Evolutionary conservation across 1,140 invertebrate species (phyloP), one percentile per base, ranked within the genome.

Genomic region (Adelges cooleyi): DNA sequence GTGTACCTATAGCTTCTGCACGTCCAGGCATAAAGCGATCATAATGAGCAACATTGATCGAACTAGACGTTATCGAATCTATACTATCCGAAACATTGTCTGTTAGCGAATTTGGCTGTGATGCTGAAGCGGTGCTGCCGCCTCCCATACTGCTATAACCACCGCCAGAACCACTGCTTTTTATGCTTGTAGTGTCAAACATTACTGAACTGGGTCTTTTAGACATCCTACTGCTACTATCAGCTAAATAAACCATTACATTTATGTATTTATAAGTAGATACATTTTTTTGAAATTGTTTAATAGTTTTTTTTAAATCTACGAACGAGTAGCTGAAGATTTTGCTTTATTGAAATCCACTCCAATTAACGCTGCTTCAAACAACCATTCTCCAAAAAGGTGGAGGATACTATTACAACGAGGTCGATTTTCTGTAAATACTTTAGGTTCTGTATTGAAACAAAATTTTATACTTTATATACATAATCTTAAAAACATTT

Each of bases 351-450:
- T 68, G 22, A 71, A 68, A 23, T 84, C 81, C 44, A 82, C 84
- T 48, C 90, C 90, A 67, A 95, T 87, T 71, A 95, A 84, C 22
- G 92, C 88, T 25, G 93, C 92, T 75, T 98, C 93, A 75, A 97
- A 97, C 33, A 98, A 77, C 95, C 95, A 98, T 72, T 92, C 86
- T 13, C 94, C 94, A 77, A 97, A 96, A 65, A 98, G 76, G 78
- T 98, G 92, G 27, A 98, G 80, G 75, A 98, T 89, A 70, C 92
- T 96, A 72, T 91, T 90, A 68, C 92, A 93, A 71, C 90, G 90
- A 10, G 94, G 90, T 62, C 92, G 42, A 62, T 62, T 62, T 62
- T 62, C 56, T 20, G 56, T 42, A 62, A 62, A 48, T 48, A 62
- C 29, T 62, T 62, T 62, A 13, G 56, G 56, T 15, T 62, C 56